Conservation (phyloP, 1,140 invertebrate species). For the Brachionus manjavacas region DNA sequence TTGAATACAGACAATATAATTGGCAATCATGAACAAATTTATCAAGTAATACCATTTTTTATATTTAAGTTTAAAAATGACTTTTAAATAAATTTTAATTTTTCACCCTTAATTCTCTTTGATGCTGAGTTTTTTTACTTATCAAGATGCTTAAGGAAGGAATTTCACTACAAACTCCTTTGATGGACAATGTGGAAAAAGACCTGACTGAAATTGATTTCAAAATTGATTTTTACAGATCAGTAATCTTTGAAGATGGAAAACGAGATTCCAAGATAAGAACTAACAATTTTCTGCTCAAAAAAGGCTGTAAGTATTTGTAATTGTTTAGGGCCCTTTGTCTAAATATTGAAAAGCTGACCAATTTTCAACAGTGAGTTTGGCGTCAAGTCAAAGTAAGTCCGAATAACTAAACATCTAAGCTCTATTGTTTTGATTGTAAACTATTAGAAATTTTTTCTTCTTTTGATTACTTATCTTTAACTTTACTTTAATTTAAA, state of each 20-base stretch:
- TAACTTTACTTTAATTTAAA: neutral
- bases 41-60: neutral
- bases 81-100: too few relatives aligned
- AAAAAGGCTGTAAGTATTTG: conserved; percentile 29
- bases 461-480: neutral
- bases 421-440: neutral
- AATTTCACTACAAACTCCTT: neutral
- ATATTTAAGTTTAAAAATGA: too few relatives aligned
- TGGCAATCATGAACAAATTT: neutral
- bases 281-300: neutral
- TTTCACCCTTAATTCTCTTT: too few relatives aligned
- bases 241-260: neutral
- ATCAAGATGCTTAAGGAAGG: neutral
- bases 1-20: neutral
- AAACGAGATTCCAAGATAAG: neutral
- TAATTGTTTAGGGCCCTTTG: neutral
- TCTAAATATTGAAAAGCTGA: neutral
- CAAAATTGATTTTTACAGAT: conserved; percentile 10
- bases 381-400: neutral
- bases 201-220: neutral
- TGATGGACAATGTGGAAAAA: conserved; percentile 8
- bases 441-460: neutral
- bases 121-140: neutral
- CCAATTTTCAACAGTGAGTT: neutral
- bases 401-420: neutral